These are phyloP conservation scores for Ictalurus furcatus DNA, from an alignment of 2,113 vertebrate species.

Conservation along the genomic window DNA sequence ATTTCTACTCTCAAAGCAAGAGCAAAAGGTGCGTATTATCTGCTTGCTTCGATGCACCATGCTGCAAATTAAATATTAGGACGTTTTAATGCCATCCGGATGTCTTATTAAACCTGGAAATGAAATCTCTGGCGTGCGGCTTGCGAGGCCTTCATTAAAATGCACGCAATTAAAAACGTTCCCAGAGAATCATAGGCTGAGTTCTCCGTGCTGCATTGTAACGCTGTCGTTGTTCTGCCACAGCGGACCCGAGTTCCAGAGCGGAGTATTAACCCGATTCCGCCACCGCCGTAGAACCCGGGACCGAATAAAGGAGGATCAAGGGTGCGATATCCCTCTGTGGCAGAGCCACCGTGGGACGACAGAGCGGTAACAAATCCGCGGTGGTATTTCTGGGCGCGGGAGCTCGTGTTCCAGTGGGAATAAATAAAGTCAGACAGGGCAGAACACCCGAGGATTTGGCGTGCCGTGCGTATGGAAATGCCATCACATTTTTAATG, in stretches of 20 bases:
- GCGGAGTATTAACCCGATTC: constrained; percentile 19
- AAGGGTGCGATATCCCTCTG: neutral
- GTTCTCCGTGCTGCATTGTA: constrained; percentile 18
- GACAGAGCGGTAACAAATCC: neutral
- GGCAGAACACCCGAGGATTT: neutral
- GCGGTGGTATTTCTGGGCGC: neutral
- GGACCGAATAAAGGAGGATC: neutral
- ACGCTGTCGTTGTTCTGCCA: constrained; percentile 38
- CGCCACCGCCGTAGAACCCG: neutral
- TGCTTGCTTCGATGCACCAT: constrained; percentile 7
- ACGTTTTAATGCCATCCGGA: constrained; percentile 51
- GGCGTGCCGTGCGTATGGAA: neutral
- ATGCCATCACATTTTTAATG: neutral
- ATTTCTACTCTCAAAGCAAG: neutral
- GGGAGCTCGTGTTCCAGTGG: neutral
- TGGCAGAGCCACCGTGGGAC: too few species aligned
- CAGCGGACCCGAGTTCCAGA: neutral
- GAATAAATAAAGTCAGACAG: neutral
- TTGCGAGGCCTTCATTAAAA: constrained; percentile 56
- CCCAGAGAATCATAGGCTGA: neutral
- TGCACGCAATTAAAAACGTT: constrained; percentile 59
- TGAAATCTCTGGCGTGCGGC: constrained; percentile 59
- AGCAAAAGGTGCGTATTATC: constrained; percentile 37
- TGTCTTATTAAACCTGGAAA: constrained; percentile 58
- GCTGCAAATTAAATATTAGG: constrained; percentile 54